A percentile compares a stretch with the other conserved stretches of the same genome.
These are phyloP conservation scores for Gulo gulo DNA, from an alignment of 2,113 vertebrate species.

Conservation along the genomic window DNA sequence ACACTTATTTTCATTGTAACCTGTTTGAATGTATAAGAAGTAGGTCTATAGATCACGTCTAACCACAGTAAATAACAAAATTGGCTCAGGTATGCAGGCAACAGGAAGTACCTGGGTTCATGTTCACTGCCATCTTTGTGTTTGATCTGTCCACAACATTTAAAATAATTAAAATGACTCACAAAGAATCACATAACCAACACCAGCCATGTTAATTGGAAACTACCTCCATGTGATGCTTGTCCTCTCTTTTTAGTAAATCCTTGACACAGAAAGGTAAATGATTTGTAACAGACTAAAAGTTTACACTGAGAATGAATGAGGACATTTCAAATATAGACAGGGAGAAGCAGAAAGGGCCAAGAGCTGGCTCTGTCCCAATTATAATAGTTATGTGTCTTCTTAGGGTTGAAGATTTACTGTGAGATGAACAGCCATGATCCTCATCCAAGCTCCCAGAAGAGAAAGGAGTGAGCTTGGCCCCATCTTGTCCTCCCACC, in stretches of 20 bases:
- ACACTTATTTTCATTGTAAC: not conserved
- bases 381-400: not conserved
- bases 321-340: not conserved
- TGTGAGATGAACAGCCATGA: not conserved
- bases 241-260: not conserved
- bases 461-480: not conserved
- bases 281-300: not conserved
- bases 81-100: not conserved
- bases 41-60: not conserved
- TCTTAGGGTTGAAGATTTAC: not conserved
- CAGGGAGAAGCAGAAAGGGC: not conserved
- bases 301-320: not conserved
- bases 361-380: not conserved
- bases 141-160: not conserved
- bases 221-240: not conserved
- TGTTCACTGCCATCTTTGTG: not conserved
- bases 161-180: conserved; percentile 12
- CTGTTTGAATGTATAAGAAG: not conserved
- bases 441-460: not conserved
- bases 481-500: not conserved
- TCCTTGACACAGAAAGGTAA: not conserved
- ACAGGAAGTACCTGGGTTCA: not conserved
- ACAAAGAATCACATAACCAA: not conserved
- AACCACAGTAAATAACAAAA: not conserved
- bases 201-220: not conserved